phyloP scores from a whole-genome alignment of 2,888 invertebrate species.

The Apotomis betuletana region DNA sequence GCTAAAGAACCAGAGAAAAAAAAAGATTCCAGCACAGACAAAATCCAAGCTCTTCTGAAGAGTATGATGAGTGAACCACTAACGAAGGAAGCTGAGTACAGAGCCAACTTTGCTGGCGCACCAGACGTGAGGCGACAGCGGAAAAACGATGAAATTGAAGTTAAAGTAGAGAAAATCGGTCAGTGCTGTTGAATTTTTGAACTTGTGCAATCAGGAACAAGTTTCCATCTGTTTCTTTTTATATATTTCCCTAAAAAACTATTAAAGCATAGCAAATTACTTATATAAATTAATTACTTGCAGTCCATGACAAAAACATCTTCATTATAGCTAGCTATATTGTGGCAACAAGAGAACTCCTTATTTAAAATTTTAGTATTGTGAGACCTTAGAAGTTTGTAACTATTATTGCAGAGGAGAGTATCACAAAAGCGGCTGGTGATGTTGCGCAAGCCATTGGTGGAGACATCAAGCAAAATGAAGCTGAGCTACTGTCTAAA shows the following conservation, averaged over 20 bases:
- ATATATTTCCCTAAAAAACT: no score
- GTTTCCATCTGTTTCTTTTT: no score
- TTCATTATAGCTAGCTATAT: no score
- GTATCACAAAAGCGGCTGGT: conserved; percentile 85
- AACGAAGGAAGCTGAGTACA: conserved; percentile 69
- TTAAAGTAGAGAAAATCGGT: conserved; percentile 74
- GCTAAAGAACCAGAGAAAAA: conserved; percentile 50
- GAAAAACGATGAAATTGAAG: conserved; percentile 60
- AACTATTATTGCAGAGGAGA: conserved; percentile 62
- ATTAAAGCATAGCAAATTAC: no score
- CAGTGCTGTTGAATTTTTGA: conserved; percentile 21
- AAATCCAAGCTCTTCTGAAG: conserved; percentile 73
- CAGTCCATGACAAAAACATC: no score
- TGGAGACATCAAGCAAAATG: conserved; percentile 87
- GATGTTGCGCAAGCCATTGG: conserved; percentile 88
- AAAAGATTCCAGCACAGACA: conserved; percentile 63
- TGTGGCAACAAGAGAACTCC: no score
- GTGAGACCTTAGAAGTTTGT: no score
- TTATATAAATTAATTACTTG: no score
- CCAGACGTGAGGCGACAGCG: conserved; percentile 60
- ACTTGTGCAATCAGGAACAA: neutral
- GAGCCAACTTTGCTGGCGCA: conserved; percentile 67
- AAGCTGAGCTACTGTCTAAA: conserved; percentile 88
- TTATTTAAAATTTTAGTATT: no score
- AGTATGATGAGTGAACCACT: conserved; percentile 72